A percentile compares a stretch with the other conserved stretches of the same genome.
phyloP scores from a whole-genome alignment of 53 echinoderm and acorn worm genomes.

The Patiria pectinifera region DNA sequence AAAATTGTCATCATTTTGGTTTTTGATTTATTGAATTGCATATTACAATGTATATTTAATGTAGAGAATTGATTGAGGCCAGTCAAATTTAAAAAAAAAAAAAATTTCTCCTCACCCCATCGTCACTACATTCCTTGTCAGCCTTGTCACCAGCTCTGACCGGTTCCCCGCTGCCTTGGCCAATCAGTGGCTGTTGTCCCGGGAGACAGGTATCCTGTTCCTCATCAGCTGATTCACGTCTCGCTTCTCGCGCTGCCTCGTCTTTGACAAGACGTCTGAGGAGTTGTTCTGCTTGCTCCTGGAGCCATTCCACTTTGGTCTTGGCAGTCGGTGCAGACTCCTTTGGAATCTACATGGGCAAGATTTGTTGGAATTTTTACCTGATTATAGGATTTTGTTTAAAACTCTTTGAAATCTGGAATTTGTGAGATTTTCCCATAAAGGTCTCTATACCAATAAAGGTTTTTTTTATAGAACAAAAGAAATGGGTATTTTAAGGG shows the following conservation, averaged over 20 bases:
- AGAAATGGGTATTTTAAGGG: too few species aligned
- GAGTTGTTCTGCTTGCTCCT: constrained; percentile 33
- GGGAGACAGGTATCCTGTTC: not conserved
- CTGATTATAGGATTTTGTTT: too few species aligned
- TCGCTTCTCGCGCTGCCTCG: not conserved
- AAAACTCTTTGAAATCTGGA: too few species aligned
- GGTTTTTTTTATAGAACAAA: too few species aligned
- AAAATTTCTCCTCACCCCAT: not conserved
- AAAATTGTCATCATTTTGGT: too few species aligned
- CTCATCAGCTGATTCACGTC: not conserved
- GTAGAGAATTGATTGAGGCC: too few species aligned
- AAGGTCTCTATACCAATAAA: too few species aligned
- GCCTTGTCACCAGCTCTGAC: not conserved
- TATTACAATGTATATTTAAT: too few species aligned
- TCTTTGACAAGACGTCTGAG: not conserved
- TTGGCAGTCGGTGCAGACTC: not conserved
- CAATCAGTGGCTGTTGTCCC: not conserved
- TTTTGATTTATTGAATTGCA: too few species aligned
- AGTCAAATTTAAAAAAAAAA: not conserved
- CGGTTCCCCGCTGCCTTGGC: not conserved
- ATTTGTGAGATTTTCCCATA: too few species aligned
- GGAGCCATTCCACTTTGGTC: constrained; percentile 32
- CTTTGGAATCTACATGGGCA: constrained; percentile 19
- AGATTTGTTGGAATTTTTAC: too few species aligned
- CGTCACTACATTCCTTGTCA: not conserved